Conservation (phyloP, 92 coral and sea anemone species). For the Heliopora coerulea region DNA sequence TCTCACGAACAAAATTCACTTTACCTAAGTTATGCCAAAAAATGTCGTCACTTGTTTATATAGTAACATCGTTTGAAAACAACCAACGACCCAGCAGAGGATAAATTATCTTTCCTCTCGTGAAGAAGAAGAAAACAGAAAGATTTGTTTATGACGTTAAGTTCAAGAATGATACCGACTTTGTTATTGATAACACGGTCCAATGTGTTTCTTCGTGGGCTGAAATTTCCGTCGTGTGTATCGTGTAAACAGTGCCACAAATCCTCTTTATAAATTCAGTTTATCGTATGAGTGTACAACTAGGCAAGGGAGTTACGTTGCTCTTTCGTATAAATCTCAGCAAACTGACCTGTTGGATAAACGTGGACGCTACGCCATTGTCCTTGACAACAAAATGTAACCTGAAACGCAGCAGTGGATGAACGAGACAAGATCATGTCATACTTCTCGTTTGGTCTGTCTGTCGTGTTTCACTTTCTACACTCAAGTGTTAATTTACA, state of each 20-base stretch:
- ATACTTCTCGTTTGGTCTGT: background rate
- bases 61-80: no score
- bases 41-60: no score
- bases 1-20: no score
- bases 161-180: no score
- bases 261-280: constrained; percentile 35
- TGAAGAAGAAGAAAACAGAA: no score
- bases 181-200: no score
- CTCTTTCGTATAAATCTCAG: background rate
- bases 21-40: no score
- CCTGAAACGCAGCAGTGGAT: background rate
- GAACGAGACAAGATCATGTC: background rate
- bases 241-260: constrained; percentile 16
- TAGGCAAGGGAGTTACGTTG: background rate
- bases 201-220: no score
- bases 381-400: background rate
- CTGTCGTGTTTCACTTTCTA: background rate
- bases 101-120: no score
- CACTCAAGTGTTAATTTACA: background rate
- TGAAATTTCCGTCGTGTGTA: background rate
- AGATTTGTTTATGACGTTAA: no score
- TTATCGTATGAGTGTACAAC: background rate
- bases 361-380: background rate
- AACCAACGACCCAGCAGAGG: no score
- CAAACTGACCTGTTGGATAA: background rate